Percentiles rank a stretch among this genome's conserved stretches.
Conservation (phyloP, 2,888 invertebrate genomes). For the Stegana nigrithorax region DNA sequence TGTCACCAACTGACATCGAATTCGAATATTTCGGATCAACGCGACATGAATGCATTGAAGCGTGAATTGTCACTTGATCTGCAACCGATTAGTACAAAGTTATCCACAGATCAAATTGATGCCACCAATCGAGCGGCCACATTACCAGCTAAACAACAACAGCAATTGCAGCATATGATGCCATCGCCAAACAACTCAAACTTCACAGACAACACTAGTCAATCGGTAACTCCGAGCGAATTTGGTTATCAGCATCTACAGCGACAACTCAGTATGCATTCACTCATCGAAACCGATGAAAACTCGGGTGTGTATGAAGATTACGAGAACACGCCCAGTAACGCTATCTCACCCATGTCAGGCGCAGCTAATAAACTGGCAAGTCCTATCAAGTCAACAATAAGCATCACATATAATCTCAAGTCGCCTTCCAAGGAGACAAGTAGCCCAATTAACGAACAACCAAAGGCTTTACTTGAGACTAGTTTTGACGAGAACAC, state of each 20-base stretch:
- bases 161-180: constrained; percentile 36
- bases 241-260: constrained; percentile 68
- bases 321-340: constrained; percentile 65
- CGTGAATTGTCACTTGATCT: constrained; percentile 67
- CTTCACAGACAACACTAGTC: constrained; percentile 69
- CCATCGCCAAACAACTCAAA: constrained; percentile 66
- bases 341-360: constrained; percentile 50
- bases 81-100: constrained; percentile 50
- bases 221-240: constrained; percentile 69
- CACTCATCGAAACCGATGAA: constrained; percentile 63
- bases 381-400: constrained; percentile 77
- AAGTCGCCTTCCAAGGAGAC: constrained; percentile 72
- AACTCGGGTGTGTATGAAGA: constrained; percentile 66
- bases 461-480: constrained; percentile 69
- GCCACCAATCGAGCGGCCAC: constrained; percentile 44
- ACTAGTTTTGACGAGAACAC: constrained; percentile 72
- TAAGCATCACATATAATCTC: constrained; percentile 76
- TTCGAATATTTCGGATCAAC: constrained; percentile 51
- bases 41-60: constrained; percentile 67
- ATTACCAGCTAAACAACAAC: constrained; percentile 51
- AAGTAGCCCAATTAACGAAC: constrained; percentile 26
- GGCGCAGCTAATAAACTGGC: constrained; percentile 35
- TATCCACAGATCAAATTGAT: constrained; percentile 48
- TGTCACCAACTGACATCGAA: constrained; percentile 41
- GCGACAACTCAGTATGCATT: constrained; percentile 66